phyloP scores from a whole-genome alignment of 1,140 invertebrate genomes.

The Drosophila ohnishii region DNA sequence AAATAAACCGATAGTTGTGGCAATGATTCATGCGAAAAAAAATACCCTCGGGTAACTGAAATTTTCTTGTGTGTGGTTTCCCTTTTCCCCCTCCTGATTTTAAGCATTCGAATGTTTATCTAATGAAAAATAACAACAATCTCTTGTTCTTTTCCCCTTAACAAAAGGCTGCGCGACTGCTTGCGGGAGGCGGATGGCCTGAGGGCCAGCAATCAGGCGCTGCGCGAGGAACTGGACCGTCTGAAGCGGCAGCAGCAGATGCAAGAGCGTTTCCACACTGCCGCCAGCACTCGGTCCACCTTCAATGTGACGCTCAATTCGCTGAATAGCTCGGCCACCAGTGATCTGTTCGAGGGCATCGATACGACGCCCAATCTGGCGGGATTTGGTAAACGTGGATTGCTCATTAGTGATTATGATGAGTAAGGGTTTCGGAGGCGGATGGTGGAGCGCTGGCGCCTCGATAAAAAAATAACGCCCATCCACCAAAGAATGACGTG shows the following conservation, averaged over 20 bases:
- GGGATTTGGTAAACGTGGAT: slow-evolving; percentile 73
- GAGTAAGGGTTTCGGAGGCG: slow-evolving; percentile 47
- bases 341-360: slow-evolving; percentile 72
- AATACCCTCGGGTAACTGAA: not conserved
- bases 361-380: slow-evolving; percentile 57
- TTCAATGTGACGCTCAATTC: slow-evolving; percentile 74
- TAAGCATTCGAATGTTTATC: not conserved
- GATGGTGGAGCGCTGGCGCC: slow-evolving; percentile 49
- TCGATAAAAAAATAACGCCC: slow-evolving; percentile 20
- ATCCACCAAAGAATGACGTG: slow-evolving; percentile 53
- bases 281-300: slow-evolving; percentile 44
- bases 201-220: slow-evolving; percentile 72
- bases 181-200: slow-evolving; percentile 72
- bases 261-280: slow-evolving; percentile 60
- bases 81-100: not conserved
- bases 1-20: not conserved
- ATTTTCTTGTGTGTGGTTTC: not conserved
- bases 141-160: slow-evolving; percentile 68
- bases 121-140: not conserved
- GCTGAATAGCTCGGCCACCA: slow-evolving; percentile 69
- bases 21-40: slow-evolving; percentile 1
- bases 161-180: slow-evolving; percentile 70
- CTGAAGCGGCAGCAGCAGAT: slow-evolving; percentile 67
- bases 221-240: slow-evolving; percentile 67
- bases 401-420: slow-evolving; percentile 75